Conservation (phyloP, 1,140 invertebrate species). For the Sarcophaga peregrina region DNA sequence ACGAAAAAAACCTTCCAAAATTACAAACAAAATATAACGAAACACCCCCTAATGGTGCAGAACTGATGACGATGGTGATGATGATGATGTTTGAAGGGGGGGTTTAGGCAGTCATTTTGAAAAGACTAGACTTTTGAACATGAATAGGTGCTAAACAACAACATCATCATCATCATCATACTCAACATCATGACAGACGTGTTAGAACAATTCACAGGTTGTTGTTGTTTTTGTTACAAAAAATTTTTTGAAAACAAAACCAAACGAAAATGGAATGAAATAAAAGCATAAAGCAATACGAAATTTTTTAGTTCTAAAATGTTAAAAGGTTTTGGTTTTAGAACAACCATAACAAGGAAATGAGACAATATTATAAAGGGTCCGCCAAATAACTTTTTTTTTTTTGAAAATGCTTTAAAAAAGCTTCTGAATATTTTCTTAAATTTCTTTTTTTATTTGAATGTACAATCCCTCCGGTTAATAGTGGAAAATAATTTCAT, state of each 20-base stretch:
- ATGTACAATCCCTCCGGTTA: too few species aligned
- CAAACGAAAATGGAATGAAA: neutral
- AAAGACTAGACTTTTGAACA: conserved; percentile 34
- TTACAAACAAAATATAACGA: neutral
- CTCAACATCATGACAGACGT: conserved; percentile 3
- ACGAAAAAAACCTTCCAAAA: conserved; percentile 14
- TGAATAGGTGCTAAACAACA: conserved; percentile 42
- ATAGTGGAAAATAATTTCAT: too few species aligned
- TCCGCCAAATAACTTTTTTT: too few species aligned
- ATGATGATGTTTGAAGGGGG: neutral
- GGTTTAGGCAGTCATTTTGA: neutral
- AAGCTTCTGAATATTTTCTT: too few species aligned
- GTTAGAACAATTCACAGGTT: conserved; percentile 17
- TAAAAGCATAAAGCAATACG: neutral
- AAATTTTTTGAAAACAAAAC: neutral
- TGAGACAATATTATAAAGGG: too few species aligned
- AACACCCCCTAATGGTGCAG: too few species aligned
- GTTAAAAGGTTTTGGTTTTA: conserved; percentile 24
- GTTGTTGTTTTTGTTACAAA: conserved; percentile 1
- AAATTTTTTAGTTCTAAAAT: conserved; percentile 12
- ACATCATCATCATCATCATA: neutral
- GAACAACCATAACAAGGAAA: neutral
- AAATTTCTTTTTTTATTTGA: too few species aligned
- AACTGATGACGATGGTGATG: neutral
- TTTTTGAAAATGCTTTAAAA: too few species aligned